Conservation (phyloP, 2,797 vertebrate species). For the Dermochelys coriacea region DNA sequence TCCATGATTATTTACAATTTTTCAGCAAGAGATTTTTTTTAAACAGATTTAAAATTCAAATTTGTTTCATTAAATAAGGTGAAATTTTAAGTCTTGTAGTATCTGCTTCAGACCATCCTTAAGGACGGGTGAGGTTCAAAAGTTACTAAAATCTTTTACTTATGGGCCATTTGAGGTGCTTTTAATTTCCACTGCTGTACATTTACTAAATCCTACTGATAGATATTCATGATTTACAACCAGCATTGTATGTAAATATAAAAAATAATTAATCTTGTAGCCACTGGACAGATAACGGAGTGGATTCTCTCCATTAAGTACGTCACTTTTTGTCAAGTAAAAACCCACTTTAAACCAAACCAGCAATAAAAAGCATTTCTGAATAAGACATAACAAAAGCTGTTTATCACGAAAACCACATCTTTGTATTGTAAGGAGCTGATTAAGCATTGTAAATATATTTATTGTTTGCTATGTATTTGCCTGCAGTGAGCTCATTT, state of each 20-base stretch:
- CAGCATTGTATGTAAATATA: conserved; percentile 52
- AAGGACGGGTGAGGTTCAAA: conserved; percentile 10
- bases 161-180: neutral
- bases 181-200: conserved; percentile 44
- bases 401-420: neutral
- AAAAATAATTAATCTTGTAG: conserved; percentile 42
- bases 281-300: conserved; percentile 45
- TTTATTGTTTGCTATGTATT: conserved; percentile 2
- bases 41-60: neutral
- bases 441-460: neutral
- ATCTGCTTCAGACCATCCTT: neutral
- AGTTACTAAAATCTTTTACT: neutral
- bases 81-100: neutral
- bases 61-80: neutral
- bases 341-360: conserved; percentile 47
- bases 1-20: neutral
- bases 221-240: conserved; percentile 53
- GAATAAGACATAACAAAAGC: neutral
- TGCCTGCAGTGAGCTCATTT: conserved; percentile 17
- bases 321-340: conserved; percentile 55
- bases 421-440: neutral
- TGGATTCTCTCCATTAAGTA: conserved; percentile 55
- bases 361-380: conserved; percentile 50
- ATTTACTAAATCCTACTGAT: conserved; percentile 48
- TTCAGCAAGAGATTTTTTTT: neutral